Evolutionary conservation across 2,888 invertebrate genomes (phyloP), one percentile per base, ranked within the genome.

Genomic region (Neoitamus cyanurus): DNA sequence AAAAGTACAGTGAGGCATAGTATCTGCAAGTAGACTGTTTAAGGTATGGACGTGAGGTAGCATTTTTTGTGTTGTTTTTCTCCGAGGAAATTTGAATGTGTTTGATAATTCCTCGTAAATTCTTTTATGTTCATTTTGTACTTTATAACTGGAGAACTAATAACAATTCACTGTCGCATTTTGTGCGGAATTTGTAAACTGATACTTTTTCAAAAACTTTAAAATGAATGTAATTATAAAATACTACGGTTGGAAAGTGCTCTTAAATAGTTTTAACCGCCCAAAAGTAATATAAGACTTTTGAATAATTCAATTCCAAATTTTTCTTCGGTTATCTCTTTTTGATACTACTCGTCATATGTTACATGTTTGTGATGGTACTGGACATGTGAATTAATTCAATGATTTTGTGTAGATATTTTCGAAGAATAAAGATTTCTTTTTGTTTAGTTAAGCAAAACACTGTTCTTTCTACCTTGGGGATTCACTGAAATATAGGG

Each of bases 181-280:
- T 48, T 58, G n/a, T 20, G 11, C 25, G 25, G 3, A 20, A 20
- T 58, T 58, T 58, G 58, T 58, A 58, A 58, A 20, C 15, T 58
- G 7, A 58, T 48, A 48, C 9, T 58, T 25, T 20, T 30, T 58
- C 48, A 37, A 25, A 28, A 46, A 37, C 15, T 78, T 78, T 46
- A 25, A 78, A 58, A 42, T n/a, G 48, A 78, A 48, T 78, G 48
- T 78, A 78, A 78, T 78, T 78, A 78, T 78, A 78, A 28, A 28
- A 42, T 48, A 78, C 78, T 78, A 78, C 75, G 75, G 75, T 75
- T 75, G 25, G 42, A 58, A 78, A 78, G 78, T 78, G 78, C 78
- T 78, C 78, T 78, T 78, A 78, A 48, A 78, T 78, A 78, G 78
- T 78, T 78, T 78, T 78, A 48, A 78, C 78, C 78, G 78, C 78